These are phyloP conservation scores for Meta bourneti DNA, from an alignment of 2,888 invertebrate genomes.

Conservation along the genomic window DNA sequence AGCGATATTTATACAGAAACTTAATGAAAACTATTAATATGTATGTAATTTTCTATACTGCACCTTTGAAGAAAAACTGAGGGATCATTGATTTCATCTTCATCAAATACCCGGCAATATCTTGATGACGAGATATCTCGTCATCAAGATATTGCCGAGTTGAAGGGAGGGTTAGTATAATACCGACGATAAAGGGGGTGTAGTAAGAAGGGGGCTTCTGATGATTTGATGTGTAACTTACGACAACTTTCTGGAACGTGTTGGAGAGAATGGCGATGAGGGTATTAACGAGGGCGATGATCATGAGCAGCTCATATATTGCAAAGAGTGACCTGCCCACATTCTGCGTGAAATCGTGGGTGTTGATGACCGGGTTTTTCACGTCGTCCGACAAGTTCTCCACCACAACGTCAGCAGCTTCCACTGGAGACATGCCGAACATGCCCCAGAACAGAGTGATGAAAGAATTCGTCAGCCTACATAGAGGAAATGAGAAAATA, in stretches of 20 bases:
- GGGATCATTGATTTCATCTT: too few species aligned
- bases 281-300: constrained; percentile 89
- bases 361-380: constrained; percentile 81
- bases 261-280: constrained; percentile 88
- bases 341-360: constrained; percentile 85
- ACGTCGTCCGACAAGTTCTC: constrained; percentile 83
- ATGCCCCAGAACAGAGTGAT: constrained; percentile 87
- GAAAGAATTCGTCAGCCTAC: constrained; percentile 83
- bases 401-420: constrained; percentile 85
- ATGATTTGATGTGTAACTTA: too few species aligned
- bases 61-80: too few species aligned
- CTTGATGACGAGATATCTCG: too few species aligned
- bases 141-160: background rate
- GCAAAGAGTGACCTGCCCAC: constrained; percentile 85
- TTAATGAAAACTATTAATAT: too few species aligned
- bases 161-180: background rate
- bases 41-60: too few species aligned
- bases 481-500: background rate
- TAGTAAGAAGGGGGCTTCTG: too few species aligned
- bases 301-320: constrained; percentile 86
- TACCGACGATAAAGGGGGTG: too few species aligned
- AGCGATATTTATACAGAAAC: too few species aligned
- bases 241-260: constrained; percentile 86
- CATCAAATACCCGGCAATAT: too few species aligned
- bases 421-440: constrained; percentile 86